phyloP scores from a whole-genome alignment of 92 coral and sea anemone species.

The Porites divaricata region DNA sequence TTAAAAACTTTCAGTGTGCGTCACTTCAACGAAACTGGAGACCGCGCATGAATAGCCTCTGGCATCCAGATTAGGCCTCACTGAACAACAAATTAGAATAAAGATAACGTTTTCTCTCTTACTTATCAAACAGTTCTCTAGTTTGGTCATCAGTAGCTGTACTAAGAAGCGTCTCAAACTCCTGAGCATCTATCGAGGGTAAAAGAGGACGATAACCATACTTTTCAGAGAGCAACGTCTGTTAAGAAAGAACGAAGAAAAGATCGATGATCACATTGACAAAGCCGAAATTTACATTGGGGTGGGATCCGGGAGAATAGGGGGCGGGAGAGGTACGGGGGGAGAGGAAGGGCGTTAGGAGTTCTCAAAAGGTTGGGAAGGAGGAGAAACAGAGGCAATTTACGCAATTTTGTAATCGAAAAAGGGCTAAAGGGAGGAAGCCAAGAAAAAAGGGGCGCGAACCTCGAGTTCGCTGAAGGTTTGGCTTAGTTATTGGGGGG shows the following conservation, averaged over 20 bases:
- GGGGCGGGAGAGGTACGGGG: too few species aligned
- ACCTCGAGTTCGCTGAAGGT: too few species aligned
- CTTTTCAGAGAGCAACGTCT: constrained; percentile 83
- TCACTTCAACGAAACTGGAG: too few species aligned
- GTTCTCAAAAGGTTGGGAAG: too few species aligned
- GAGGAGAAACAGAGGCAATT: too few species aligned
- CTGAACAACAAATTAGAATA: neutral
- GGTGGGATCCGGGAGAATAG: neutral
- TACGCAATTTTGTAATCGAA: too few species aligned
- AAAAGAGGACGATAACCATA: constrained; percentile 88
- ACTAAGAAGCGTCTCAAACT: constrained; percentile 64
- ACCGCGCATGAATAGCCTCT: too few species aligned
- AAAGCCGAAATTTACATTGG: too few species aligned
- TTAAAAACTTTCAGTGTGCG: too few species aligned
- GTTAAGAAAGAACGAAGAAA: constrained; percentile 10
- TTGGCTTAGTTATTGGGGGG: too few species aligned
- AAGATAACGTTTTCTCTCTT: neutral
- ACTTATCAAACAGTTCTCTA: constrained; percentile 61
- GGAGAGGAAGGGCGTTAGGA: neutral
- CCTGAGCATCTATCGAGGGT: constrained; percentile 62
- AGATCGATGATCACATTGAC: neutral
- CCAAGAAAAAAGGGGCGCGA: too few species aligned
- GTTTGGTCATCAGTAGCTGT: constrained; percentile 54
- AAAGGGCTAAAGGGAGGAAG: too few species aligned
- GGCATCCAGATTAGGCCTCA: neutral